Base-by-base conservation (phyloP, 2,888 invertebrate species). In the Amphimallon solstitiale region DNA sequence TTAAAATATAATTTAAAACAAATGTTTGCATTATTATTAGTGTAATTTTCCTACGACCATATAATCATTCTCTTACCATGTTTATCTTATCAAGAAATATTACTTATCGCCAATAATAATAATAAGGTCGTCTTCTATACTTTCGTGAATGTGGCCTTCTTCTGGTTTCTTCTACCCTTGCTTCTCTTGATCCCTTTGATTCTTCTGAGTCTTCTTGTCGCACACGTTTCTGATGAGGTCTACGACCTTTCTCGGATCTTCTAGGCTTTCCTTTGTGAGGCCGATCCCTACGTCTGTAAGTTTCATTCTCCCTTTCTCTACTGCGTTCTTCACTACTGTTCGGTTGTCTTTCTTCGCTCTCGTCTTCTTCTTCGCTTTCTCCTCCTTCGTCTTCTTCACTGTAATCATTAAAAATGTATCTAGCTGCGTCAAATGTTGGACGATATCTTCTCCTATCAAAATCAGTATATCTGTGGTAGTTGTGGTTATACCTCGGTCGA, bases 151-250 rank as follows among this genome's bases (percentile, higher is more conserved):
- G 29, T 1, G 76, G 75, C n/a, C 73, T 63, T 9, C 67, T 66
- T 61, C 72, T 67, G 19, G 76, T 73, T 12, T 70, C 67, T 23
- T 70, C 72, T 0, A 73, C 69, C 68, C 71, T 66, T 4, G 65
- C 34, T 40, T 70, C 68, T 23, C 70, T 10, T 1, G 56, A 59
- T 43, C 43, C 56, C 1, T 14, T n/a, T 4, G 65, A 37, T 40
- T 70, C 68, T 23, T 71, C 14, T 1, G 56, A 59, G 21, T 56
- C 56, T 2, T 14, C 56, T 9, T 12, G 40, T 5, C 23, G 14
- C 10, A 43, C 14, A 1, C 56, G 19, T 4, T 43, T 59, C 1
- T 23, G 21, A 29, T 59, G 43, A 0, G 56, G 43, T 12, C 29
- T 43, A 12, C 10, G 21, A 3, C 5, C 29, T 21, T 56, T 56